Percentiles rank a stretch among this genome's conserved stretches.
phyloP scores from a whole-genome alignment of 2,113 vertebrate genomes.

The Alexandromys fortis region DNA sequence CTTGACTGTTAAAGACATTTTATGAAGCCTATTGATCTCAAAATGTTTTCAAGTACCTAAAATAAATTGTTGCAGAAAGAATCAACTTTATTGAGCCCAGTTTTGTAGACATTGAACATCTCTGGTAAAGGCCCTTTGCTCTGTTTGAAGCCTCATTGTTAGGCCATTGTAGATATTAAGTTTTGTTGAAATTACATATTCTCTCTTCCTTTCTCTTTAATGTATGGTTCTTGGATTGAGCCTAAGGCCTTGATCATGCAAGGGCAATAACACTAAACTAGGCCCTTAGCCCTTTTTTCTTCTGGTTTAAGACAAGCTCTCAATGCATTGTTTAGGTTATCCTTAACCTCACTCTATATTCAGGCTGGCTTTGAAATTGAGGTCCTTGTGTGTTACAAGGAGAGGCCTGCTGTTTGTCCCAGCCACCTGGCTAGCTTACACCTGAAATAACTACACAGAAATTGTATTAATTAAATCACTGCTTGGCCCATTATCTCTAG shows the following conservation, averaged over 20 bases:
- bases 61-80: neutral
- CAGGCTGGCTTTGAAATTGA: neutral
- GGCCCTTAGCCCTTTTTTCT: too few species aligned
- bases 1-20: neutral
- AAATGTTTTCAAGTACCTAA: constrained; percentile 38
- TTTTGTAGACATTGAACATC: neutral
- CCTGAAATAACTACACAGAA: too few species aligned
- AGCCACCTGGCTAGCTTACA: too few species aligned
- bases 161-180: neutral
- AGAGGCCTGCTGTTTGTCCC: too few species aligned
- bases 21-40: neutral
- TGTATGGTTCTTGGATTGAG: neutral
- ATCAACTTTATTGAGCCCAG: neutral
- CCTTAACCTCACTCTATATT: neutral
- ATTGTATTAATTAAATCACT: too few species aligned
- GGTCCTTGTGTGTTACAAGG: neutral
- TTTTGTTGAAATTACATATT: constrained; percentile 4
- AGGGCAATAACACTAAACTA: neutral
- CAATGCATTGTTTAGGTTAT: neutral
- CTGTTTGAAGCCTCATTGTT: neutral
- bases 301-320: neutral
- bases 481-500: too few species aligned
- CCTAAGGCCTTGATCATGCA: neutral
- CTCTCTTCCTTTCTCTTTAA: neutral
- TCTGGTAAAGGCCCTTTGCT: neutral